phyloP scores from a whole-genome alignment of 2,797 vertebrate genomes.

The Hybognathus amarus region DNA sequence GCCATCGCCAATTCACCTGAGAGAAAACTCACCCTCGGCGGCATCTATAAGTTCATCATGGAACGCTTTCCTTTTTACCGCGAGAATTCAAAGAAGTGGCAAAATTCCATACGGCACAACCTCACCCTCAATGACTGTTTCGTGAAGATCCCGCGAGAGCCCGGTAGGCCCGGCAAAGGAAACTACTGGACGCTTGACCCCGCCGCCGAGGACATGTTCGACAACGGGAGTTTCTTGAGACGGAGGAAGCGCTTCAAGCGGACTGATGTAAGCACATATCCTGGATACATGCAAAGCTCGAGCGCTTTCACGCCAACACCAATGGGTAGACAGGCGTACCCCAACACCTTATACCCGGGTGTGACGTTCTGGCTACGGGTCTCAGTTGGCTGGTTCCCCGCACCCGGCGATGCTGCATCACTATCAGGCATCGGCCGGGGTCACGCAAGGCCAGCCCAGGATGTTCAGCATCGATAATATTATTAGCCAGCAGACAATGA shows the following conservation, averaged over 20 bases:
- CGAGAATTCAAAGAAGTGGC: constrained; percentile 96
- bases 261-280: constrained; percentile 89
- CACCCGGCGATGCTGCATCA: constrained; percentile 83
- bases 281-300: constrained; percentile 85
- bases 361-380: constrained; percentile 76
- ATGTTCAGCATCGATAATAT: constrained; percentile 96
- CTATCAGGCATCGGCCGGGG: constrained; percentile 77
- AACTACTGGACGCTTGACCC: constrained; percentile 95
- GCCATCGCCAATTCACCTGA: constrained; percentile 94
- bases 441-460: constrained; percentile 79
- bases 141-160: constrained; percentile 92
- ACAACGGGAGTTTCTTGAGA: constrained; percentile 89
- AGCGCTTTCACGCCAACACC: constrained; percentile 86
- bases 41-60: constrained; percentile 97
- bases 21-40: constrained; percentile 92
- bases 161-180: constrained; percentile 90
- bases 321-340: constrained; percentile 76
- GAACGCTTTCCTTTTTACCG: constrained; percentile 97
- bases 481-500: constrained; percentile 85
- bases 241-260: constrained; percentile 88
- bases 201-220: constrained; percentile 93
- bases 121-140: constrained; percentile 91
- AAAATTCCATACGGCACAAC: constrained; percentile 90
- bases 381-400: constrained; percentile 76
- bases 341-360: constrained; percentile 76